A percentile compares a stretch with the other conserved stretches of the same genome.
Conservation (phyloP, 2,888 invertebrate species). For the Trachelus tabidus region DNA sequence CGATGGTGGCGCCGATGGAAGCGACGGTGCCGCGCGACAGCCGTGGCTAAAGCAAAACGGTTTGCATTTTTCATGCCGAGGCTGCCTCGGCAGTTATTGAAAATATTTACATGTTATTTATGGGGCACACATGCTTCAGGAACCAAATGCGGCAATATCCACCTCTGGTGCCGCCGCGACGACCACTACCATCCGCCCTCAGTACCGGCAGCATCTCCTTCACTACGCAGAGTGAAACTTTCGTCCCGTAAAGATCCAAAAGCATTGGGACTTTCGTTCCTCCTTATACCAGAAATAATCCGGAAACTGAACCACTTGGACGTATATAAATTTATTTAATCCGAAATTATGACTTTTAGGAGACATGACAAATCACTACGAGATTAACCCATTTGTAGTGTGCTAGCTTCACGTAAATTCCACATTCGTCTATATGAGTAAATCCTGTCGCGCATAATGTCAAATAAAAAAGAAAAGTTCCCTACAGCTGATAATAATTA, state of each 20-base stretch:
- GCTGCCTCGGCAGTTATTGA: constrained; percentile 59
- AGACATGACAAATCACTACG: too few species aligned
- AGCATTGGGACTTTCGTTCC: constrained; percentile 9
- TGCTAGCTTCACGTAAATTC: too few species aligned
- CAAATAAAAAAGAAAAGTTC: too few species aligned
- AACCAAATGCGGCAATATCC: constrained; percentile 51
- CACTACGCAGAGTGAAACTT: too few species aligned
- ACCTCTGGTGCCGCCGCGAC: constrained; percentile 19
- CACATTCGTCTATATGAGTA: too few species aligned
- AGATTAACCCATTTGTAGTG: too few species aligned
- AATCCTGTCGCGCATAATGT: too few species aligned
- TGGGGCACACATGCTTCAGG: constrained; percentile 58
- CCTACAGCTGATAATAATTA: too few species aligned
- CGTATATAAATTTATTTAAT: too few species aligned
- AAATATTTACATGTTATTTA: constrained; percentile 65
- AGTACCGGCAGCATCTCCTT: constrained; percentile 1
- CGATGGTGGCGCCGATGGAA: constrained; percentile 7
- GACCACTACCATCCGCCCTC: constrained; percentile 12
- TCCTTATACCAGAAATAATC: background rate
- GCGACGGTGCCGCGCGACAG: too few species aligned
- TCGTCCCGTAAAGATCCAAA: background rate
- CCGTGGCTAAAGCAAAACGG: constrained; percentile 50
- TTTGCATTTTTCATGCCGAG: constrained; percentile 61
- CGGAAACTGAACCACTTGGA: too few species aligned
- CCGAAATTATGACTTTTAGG: too few species aligned